Evolutionary conservation across 2,113 vertebrate genomes (phyloP), one percentile per base, ranked within the genome.

Genomic region (Pseudopipra pipra): DNA sequence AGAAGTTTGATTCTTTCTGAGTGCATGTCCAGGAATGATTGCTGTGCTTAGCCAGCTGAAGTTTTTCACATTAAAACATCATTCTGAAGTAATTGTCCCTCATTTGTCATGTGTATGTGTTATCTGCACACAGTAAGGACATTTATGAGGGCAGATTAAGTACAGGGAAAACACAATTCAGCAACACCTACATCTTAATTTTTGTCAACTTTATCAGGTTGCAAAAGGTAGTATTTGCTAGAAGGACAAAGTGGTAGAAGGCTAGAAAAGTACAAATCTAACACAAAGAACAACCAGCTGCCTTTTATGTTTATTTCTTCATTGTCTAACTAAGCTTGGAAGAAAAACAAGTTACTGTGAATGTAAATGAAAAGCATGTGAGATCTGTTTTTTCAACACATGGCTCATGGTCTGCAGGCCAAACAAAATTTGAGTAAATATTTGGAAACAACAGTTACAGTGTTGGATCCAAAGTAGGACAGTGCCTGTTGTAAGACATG

Each of bases 21-120:
- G 21, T 70, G 28, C 35, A 52, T 30, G 27, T 67, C 9, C 6
- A 23, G 11, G 9, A 41, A 28, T 31, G 25, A n/a, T 20, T 39
- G 28, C 8, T 51, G 17, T 51, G 22, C 37, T 55, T 73, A 59
- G 62, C 37, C 37, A 37, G 15, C 35, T 76, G 10, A 1, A 14
- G 17, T 59, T 55, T 51, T 30, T 68, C 0, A 2, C 39, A 20
- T 46, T 56, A 31, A 85, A 82, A 58, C 12, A 3, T 59, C 17
- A 11, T 72, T 9, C 24, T 56, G 58, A 79, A 56, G 44, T 77
- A 61, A 39, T 9, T 33, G 8, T 23, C 2, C 2, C 1, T 25
- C 5, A 14, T 51, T 63, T 86, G 79, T 52, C 11, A 27, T n/a
- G 14, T 55, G 5, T 0, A 0, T n/a, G 6, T 51, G 6, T n/a